Evolutionary conservation across 2,888 invertebrate genomes (phyloP).

Genomic region (Andrena dorsata): DNA sequence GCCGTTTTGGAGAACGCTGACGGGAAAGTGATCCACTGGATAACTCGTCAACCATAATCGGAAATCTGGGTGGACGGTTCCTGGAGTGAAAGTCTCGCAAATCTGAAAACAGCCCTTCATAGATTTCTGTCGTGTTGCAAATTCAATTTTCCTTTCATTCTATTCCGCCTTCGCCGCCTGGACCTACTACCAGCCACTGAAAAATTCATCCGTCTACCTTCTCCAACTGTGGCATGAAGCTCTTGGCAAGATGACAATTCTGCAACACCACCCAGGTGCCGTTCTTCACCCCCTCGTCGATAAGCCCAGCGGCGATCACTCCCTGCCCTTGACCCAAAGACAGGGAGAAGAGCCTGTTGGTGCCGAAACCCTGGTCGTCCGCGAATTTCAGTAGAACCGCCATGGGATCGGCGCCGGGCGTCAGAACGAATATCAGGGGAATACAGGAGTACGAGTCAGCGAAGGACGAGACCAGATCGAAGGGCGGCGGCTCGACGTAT

Average conservation of each 20-base stretch:
- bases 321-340: slow-evolving; percentile 98
- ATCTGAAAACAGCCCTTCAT: slow-evolving; percentile 86
- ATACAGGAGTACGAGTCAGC: slow-evolving; percentile 94
- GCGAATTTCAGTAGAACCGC: slow-evolving; percentile 96
- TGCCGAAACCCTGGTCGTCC: slow-evolving; percentile 95
- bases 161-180: neutral
- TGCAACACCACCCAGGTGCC: slow-evolving; percentile 98
- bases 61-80: slow-evolving; percentile 95
- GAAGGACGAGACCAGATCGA: slow-evolving; percentile 94
- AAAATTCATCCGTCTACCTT: slow-evolving; percentile 86
- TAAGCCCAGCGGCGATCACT: slow-evolving; percentile 93
- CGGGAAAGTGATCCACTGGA: slow-evolving; percentile 96
- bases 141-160: neutral
- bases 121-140: neutral
- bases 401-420: slow-evolving; percentile 97
- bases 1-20: slow-evolving; percentile 95
- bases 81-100: slow-evolving; percentile 93
- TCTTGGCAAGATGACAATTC: slow-evolving; percentile 97
- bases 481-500: slow-evolving; percentile 95
- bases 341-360: slow-evolving; percentile 91
- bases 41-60: slow-evolving; percentile 97
- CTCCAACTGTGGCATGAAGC: slow-evolving; percentile 97
- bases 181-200: neutral
- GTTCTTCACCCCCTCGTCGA: slow-evolving; percentile 93
- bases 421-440: slow-evolving; percentile 95